A percentile compares a stretch with the other conserved stretches of the same genome.
Evolutionary conservation across 2,888 invertebrate species (phyloP).

Genomic region (Congeria kusceri): DNA sequence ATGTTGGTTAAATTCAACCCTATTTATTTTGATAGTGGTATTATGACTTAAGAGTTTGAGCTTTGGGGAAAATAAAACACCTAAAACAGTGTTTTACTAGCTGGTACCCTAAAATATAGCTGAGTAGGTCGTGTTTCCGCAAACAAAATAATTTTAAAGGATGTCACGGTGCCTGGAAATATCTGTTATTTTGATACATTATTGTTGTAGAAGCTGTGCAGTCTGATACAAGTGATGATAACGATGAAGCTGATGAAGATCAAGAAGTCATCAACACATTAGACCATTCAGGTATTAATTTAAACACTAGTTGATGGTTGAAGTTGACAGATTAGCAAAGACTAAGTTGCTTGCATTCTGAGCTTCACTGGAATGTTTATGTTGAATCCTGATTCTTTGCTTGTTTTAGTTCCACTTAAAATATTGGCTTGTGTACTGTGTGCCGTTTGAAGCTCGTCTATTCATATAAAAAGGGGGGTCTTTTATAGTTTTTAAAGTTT

Average conservation of each 20-base stretch:
- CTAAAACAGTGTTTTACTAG: no score
- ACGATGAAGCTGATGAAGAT: constrained; percentile 22
- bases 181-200: constrained; percentile 21
- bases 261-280: no score
- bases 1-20: no score
- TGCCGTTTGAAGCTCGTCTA: no score
- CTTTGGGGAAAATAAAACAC: no score
- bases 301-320: constrained; percentile 20
- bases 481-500: no score
- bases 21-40: no score
- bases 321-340: constrained; percentile 17
- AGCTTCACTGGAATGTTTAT: constrained; percentile 14
- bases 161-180: constrained; percentile 13
- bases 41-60: no score
- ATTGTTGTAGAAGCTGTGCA: constrained; percentile 26
- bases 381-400: constrained; percentile 7
- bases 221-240: constrained; percentile 20
- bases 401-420: no score
- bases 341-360: constrained; percentile 19
- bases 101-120: no score
- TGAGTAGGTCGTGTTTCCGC: no score
- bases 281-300: constrained; percentile 20
- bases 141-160: constrained; percentile 18
- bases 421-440: constrained; percentile 20
- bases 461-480: no score